A percentile compares a stretch with the other conserved stretches of the same genome.
phyloP scores from a whole-genome alignment of 2,888 invertebrate genomes.

The Pimpla rufipes region DNA sequence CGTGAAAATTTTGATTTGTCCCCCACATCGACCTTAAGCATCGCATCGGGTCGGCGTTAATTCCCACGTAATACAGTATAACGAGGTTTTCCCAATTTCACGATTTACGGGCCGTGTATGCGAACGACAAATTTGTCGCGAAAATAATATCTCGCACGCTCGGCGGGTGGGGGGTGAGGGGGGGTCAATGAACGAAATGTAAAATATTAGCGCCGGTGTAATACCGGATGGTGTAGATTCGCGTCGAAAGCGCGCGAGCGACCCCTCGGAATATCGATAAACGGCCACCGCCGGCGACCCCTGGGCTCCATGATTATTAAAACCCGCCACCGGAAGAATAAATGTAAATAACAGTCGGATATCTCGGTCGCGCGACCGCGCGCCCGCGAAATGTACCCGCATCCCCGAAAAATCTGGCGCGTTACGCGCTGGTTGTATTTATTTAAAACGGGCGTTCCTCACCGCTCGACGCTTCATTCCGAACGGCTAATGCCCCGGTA shows the following conservation, averaged over 20 bases:
- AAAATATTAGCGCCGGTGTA: slow-evolving; percentile 57
- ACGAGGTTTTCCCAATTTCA: slow-evolving; percentile 2
- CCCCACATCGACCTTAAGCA: background rate
- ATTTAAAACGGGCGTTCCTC: slow-evolving; percentile 54
- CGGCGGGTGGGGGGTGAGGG: too few species aligned
- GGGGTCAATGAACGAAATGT: slow-evolving; percentile 47
- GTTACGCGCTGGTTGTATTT: slow-evolving; percentile 64
- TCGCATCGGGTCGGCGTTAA: background rate
- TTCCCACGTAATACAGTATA: background rate
- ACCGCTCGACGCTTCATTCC: slow-evolving; percentile 14
- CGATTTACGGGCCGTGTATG: slow-evolving; percentile 5
- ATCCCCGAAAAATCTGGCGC: slow-evolving; percentile 59
- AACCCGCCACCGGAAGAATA: slow-evolving; percentile 54
- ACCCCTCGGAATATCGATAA: slow-evolving; percentile 56
- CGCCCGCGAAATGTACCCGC: slow-evolving; percentile 57
- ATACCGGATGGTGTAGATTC: slow-evolving; percentile 56
- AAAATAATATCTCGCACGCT: slow-evolving; percentile 48
- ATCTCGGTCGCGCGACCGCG: slow-evolving; percentile 30
- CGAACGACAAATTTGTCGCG: slow-evolving; percentile 43
- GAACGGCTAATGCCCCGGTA: slow-evolving; percentile 37
- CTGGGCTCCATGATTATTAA: slow-evolving; percentile 25
- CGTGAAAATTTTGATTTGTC: background rate
- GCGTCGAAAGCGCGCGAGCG: background rate
- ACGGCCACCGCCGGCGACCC: background rate
- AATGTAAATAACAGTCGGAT: slow-evolving; percentile 64